Conservation (phyloP, 2,888 invertebrate genomes). For the Lepidochrysops patricia region DNA sequence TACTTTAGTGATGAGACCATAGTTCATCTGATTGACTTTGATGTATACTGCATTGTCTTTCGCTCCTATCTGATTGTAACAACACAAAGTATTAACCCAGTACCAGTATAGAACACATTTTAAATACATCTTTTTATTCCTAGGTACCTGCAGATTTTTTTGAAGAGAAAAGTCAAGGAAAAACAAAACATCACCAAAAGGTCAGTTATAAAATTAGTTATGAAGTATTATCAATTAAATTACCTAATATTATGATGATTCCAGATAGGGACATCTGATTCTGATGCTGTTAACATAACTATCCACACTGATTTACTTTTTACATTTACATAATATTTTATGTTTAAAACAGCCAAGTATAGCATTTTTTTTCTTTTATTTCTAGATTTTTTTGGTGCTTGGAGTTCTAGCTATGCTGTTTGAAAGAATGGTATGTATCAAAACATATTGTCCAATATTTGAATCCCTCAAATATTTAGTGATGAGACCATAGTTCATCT, state of each 20-base stretch:
- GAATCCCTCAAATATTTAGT: slow-evolving; percentile 19
- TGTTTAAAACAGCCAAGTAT: neutral
- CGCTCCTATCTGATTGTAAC: slow-evolving; percentile 65
- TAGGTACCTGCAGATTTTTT: neutral
- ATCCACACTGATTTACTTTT: slow-evolving; percentile 39
- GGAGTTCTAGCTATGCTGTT: too few species aligned
- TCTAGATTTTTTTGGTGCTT: neutral
- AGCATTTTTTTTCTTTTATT: slow-evolving; percentile 13
- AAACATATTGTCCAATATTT: neutral
- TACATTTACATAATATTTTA: neutral
- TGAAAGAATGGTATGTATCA: neutral
- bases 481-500: slow-evolving; percentile 48
- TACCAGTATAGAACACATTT: neutral
- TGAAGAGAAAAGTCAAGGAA: neutral
- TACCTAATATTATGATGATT: slow-evolving; percentile 41
- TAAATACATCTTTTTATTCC: neutral
- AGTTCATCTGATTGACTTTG: slow-evolving; percentile 40
- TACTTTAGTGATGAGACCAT: slow-evolving; percentile 38
- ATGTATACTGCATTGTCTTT: slow-evolving; percentile 35
- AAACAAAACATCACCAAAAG: neutral
- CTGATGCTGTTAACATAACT: slow-evolving; percentile 55
- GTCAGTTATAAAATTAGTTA: neutral
- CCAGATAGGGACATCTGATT: slow-evolving; percentile 63
- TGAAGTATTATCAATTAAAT: neutral
- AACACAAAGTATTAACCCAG: neutral